These are phyloP conservation scores for Blastobasis lacticolella DNA, from an alignment of 2,888 invertebrate species.

Conservation along the genomic window DNA sequence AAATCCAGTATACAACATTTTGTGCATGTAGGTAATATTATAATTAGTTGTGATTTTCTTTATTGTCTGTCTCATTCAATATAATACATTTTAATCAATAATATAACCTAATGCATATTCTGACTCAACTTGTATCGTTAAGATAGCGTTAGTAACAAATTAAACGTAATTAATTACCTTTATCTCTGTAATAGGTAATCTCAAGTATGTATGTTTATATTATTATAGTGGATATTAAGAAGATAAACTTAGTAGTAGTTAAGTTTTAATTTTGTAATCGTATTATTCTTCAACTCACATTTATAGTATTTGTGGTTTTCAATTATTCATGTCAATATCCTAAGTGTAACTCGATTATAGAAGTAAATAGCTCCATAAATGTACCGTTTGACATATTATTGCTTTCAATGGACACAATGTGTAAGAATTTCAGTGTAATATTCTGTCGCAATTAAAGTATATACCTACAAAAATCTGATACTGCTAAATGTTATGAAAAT, in stretches of 20 bases:
- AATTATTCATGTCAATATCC: conserved; percentile 62
- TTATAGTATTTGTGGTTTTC: conserved; percentile 47
- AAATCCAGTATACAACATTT: background rate
- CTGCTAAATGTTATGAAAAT: conserved; percentile 20
- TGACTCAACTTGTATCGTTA: conserved; percentile 32
- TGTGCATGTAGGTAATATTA: background rate
- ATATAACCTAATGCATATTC: conserved; percentile 9
- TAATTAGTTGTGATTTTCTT: conserved; percentile 17
- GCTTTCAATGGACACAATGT: conserved; percentile 51
- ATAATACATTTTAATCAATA: background rate
- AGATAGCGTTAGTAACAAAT: conserved; percentile 47
- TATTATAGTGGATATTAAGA: conserved; percentile 34
- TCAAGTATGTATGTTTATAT: conserved; percentile 47
- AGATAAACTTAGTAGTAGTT: conserved; percentile 30
- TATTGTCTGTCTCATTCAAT: conserved; percentile 27
- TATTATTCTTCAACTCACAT: conserved; percentile 26
- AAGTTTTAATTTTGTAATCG: conserved; percentile 33
- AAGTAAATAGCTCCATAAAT: conserved; percentile 49
- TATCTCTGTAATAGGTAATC: conserved; percentile 35
- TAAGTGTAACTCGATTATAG: conserved; percentile 43
- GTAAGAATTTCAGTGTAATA: conserved; percentile 60
- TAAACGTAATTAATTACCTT: conserved; percentile 36
- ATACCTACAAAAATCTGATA: conserved; percentile 33
- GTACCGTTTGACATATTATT: conserved; percentile 50
- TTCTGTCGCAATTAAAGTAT: conserved; percentile 64